phyloP scores from a whole-genome alignment of 2,888 invertebrate genomes.

The Harpalus rufipes region DNA sequence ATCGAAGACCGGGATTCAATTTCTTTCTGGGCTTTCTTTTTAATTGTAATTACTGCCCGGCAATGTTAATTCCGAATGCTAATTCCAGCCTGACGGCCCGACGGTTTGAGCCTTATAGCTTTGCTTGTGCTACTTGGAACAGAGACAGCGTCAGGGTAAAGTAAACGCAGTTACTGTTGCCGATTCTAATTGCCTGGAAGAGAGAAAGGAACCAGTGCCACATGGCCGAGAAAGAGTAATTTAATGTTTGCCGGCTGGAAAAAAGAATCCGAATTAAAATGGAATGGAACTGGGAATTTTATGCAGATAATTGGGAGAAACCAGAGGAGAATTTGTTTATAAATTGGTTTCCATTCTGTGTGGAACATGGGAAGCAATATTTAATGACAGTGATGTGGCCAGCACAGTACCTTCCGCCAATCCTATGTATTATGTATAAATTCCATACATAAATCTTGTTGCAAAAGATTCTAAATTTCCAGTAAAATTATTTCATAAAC shows the following conservation, averaged over 20 bases:
- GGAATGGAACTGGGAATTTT: not conserved
- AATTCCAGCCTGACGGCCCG: conserved; percentile 17
- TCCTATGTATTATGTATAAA: no score
- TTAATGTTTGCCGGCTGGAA: conserved; percentile 9
- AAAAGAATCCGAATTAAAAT: not conserved
- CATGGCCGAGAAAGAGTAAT: not conserved
- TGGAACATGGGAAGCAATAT: no score
- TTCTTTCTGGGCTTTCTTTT: conserved; percentile 51
- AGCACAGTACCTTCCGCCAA: no score
- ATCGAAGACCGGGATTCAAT: conserved; percentile 46
- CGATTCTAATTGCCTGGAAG: conserved; percentile 42
- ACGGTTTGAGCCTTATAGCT: no score
- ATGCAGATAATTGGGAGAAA: not conserved
- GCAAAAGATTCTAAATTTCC: no score
- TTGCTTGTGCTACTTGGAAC: no score
- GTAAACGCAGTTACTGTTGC: not conserved
- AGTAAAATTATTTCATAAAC: no score
- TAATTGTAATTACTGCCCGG: conserved; percentile 56
- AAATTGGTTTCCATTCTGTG: no score
- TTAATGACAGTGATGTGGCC: no score
- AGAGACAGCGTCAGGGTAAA: not conserved
- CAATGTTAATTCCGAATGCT: conserved; percentile 58
- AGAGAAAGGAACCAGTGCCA: conserved; percentile 11
- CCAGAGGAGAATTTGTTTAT: not conserved
- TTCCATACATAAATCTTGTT: no score